phyloP scores from a whole-genome alignment of 2,888 invertebrate genomes.

The Melipona bicolor region DNA sequence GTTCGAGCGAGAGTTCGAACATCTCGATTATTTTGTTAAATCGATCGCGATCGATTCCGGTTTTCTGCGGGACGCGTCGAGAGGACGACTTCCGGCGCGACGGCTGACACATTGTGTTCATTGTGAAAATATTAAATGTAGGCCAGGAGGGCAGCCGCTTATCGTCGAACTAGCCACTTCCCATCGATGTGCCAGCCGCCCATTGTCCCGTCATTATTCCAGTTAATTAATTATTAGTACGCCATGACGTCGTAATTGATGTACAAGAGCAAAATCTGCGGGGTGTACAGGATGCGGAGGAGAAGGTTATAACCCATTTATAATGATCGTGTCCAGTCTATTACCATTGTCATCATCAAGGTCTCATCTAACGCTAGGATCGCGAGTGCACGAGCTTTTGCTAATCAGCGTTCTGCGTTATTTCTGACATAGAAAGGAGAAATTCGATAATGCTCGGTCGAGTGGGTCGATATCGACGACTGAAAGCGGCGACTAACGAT shows the following conservation, averaged over 20 bases:
- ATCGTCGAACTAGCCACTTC: constrained; percentile 80
- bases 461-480: neutral
- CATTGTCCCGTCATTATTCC: constrained; percentile 82
- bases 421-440: neutral
- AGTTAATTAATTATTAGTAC: constrained; percentile 83
- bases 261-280: constrained; percentile 79
- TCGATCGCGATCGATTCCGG: constrained; percentile 8
- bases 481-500: constrained; percentile 18
- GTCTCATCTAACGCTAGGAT: constrained; percentile 70
- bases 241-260: constrained; percentile 80
- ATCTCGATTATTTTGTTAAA: neutral
- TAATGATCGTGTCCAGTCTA: constrained; percentile 71
- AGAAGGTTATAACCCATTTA: constrained; percentile 76
- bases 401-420: constrained; percentile 2
- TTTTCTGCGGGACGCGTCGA: constrained; percentile 1
- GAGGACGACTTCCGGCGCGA: constrained; percentile 28
- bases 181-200: constrained; percentile 74
- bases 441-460: constrained; percentile 20
- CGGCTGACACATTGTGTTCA: constrained; percentile 56
- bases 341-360: constrained; percentile 79
- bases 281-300: constrained; percentile 81
- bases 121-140: constrained; percentile 79
- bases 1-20: neutral
- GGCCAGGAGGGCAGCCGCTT: constrained; percentile 80
- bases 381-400: constrained; percentile 24